phyloP scores from a whole-genome alignment of 2,888 invertebrate species.

The Drosophila antonietae region DNA sequence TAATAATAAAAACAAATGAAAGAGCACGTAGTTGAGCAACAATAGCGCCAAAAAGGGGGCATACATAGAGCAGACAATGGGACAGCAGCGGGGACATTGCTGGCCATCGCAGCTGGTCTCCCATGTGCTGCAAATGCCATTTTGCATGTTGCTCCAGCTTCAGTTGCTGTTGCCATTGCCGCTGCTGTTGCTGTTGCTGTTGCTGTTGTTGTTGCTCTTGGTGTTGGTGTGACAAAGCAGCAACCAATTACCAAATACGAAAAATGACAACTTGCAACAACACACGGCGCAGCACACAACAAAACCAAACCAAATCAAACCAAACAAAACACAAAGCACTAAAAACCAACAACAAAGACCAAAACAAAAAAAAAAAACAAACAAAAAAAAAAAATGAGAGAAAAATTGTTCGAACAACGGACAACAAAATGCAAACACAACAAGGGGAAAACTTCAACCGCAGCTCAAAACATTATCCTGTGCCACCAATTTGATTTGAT shows the following conservation, averaged over 20 bases:
- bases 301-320: conserved; percentile 35
- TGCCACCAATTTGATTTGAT: conserved; percentile 80
- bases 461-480: conserved; percentile 80
- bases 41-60: conserved; percentile 40
- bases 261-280: conserved; percentile 79
- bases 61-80: conserved; percentile 8
- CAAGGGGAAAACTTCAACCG: conserved; percentile 65
- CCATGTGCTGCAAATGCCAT: conserved; percentile 67
- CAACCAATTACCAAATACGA: conserved; percentile 79
- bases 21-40: conserved; percentile 75
- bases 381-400: conserved; percentile 8
- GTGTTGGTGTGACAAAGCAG: conserved; percentile 75
- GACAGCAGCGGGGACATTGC: conserved; percentile 2
- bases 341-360: conserved; percentile 41
- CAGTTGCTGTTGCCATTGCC: conserved; percentile 23
- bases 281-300: conserved; percentile 33
- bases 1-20: conserved; percentile 80
- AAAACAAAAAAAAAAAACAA: neutral
- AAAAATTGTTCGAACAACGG: conserved; percentile 47
- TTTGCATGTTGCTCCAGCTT: conserved; percentile 63
- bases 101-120: conserved; percentile 31
- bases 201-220: conserved; percentile 29
- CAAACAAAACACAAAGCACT: conserved; percentile 46
- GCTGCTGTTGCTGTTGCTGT: conserved; percentile 45
- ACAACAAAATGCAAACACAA: conserved; percentile 47